These are phyloP conservation scores for Butastur rufipennis DNA, from an alignment of 2,113 vertebrate species.

Conservation along the genomic window DNA sequence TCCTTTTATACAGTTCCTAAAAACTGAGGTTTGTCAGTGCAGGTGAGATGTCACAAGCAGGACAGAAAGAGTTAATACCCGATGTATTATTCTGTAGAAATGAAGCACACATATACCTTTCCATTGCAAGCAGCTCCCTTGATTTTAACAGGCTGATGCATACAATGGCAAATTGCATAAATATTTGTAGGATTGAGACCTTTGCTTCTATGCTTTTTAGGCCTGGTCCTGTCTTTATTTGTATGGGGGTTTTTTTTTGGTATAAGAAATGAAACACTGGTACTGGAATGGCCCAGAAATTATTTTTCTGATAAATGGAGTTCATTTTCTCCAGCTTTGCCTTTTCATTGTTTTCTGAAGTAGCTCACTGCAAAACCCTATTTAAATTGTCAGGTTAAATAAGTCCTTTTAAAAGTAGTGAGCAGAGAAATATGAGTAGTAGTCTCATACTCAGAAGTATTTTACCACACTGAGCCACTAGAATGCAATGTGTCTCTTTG, in stretches of 20 bases:
- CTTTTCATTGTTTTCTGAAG: background rate
- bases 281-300: background rate
- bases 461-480: constrained; percentile 46
- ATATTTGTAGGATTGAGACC: background rate
- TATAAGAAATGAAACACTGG: background rate
- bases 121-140: background rate
- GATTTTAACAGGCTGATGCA: background rate
- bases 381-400: background rate
- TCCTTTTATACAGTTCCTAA: background rate
- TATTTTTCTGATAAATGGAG: background rate
- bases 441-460: background rate
- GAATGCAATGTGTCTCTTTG: constrained; percentile 60
- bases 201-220: background rate
- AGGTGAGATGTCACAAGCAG: background rate
- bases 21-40: background rate
- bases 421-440: background rate
- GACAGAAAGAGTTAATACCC: background rate
- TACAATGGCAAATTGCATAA: background rate
- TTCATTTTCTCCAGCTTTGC: background rate
- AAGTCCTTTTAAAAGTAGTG: background rate
- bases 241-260: background rate
- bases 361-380: background rate
- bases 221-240: background rate
- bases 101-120: background rate
- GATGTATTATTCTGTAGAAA: background rate